Conservation (phyloP, 2,113 vertebrate species). For the Sterrhoptilus dennistouni region DNA sequence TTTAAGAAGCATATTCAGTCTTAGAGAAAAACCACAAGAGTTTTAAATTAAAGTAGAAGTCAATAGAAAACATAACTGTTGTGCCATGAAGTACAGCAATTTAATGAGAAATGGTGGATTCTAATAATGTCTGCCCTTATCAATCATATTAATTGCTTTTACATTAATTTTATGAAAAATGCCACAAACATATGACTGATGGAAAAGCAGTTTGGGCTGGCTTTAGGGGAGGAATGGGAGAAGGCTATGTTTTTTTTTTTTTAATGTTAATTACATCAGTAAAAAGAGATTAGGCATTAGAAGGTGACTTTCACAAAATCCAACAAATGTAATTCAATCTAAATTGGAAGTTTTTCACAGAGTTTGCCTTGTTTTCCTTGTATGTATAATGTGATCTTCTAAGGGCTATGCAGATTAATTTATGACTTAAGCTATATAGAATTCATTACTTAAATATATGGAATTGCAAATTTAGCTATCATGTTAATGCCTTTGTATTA, state of each 20-base stretch:
- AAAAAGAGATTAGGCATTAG: neutral
- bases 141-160: neutral
- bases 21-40: neutral
- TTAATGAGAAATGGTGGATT: neutral
- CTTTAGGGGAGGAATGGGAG: neutral
- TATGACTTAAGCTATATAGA: neutral
- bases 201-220: neutral
- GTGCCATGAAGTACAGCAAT: neutral
- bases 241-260: accelerated
- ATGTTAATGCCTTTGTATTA: neutral
- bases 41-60: neutral
- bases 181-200: neutral
- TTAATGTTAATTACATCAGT: neutral
- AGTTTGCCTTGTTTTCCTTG: neutral
- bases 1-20: neutral
- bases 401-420: neutral
- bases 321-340: neutral
- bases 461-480: neutral
- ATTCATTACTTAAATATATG: neutral
- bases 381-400: neutral
- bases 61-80: neutral
- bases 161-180: neutral
- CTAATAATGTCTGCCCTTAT: neutral
- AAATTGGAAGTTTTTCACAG: neutral
- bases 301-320: neutral